Evolutionary conservation across 2,797 vertebrate species (phyloP), one percentile per base, ranked within the genome.

Genomic region (Dicrostonyx torquatus): DNA sequence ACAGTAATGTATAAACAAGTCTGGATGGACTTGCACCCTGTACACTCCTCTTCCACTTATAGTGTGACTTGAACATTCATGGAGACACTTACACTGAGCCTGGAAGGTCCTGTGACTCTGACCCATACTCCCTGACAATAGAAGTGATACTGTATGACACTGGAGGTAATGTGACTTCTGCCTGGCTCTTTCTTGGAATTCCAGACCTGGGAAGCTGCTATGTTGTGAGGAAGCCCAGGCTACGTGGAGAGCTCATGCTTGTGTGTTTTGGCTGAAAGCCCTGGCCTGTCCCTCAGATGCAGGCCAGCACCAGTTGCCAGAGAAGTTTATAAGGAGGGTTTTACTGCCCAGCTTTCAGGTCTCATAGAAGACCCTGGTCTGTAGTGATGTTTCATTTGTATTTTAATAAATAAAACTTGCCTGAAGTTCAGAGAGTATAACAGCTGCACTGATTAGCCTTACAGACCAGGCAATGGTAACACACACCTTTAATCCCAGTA

Each of bases 241-340:
- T 68, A n/a, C 8, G 13, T 0, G 29, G 53, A 0, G 26, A 83
- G 77, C 55, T 37, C 1, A 0, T 31, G 29, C 31, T 58, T 20
- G 8, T 20, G 1, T 6, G 29, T 45, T 66, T 20, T 85, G 60
- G 87, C 66, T 55, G 64, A 66, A 18, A 45, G 3, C 10, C 7
- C 29, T 68, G 53, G 48, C 18, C 29, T 53, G 89, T n/a, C 18
- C 24, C 70, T 58, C 2, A 14, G 84, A 3, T 37, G 73, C 53
- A 1, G 58, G 79, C 13, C 0, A 31, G 89, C n/a, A 66, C n/a
- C 79, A 66, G 6, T 29, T 2, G 0, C 29, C 83, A 77, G 68
- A 20, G 58, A 48, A 22, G 15, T 22, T n/a, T 53, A 40, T 1
- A 29, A 13, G 48, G 48, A 50, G 3, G 15, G 17, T 40, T 64